A percentile compares a stretch with the other conserved stretches of the same genome.
phyloP scores from a whole-genome alignment of 2,113 vertebrate genomes.

The Neolamprologus falcicula region DNA sequence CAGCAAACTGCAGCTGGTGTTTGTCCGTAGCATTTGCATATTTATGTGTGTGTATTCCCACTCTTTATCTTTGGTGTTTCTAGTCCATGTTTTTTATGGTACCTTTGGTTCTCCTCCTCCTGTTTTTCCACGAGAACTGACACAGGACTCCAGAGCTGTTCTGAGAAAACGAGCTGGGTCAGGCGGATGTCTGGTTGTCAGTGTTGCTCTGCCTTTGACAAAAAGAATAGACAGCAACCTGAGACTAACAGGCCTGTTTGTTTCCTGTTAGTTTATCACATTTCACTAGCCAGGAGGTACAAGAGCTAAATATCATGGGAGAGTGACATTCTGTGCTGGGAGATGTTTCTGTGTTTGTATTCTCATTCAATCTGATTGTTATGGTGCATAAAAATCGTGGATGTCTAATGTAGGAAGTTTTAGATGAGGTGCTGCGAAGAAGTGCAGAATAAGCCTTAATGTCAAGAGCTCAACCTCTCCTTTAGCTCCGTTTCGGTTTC shows the following conservation, averaged over 20 bases:
- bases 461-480: background rate
- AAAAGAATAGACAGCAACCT: conserved; percentile 56
- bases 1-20: background rate
- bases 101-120: background rate
- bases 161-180: conserved; percentile 11
- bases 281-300: conserved; percentile 50
- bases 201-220: conserved; percentile 32
- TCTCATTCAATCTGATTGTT: background rate
- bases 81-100: background rate
- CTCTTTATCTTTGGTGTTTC: background rate
- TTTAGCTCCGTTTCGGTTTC: background rate
- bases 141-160: background rate
- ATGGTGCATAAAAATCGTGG: background rate
- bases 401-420: background rate
- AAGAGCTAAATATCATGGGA: conserved; percentile 36
- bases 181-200: conserved; percentile 44
- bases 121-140: background rate
- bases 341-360: background rate
- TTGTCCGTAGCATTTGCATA: background rate
- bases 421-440: background rate
- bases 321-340: conserved; percentile 1
- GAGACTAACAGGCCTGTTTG: conserved; percentile 48
- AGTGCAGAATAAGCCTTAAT: background rate
- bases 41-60: background rate
- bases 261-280: conserved; percentile 64